A percentile compares a stretch with the other conserved stretches of the same genome.
Evolutionary conservation across 2,888 invertebrate genomes (phyloP).

Genomic region (Theretra japonica): DNA sequence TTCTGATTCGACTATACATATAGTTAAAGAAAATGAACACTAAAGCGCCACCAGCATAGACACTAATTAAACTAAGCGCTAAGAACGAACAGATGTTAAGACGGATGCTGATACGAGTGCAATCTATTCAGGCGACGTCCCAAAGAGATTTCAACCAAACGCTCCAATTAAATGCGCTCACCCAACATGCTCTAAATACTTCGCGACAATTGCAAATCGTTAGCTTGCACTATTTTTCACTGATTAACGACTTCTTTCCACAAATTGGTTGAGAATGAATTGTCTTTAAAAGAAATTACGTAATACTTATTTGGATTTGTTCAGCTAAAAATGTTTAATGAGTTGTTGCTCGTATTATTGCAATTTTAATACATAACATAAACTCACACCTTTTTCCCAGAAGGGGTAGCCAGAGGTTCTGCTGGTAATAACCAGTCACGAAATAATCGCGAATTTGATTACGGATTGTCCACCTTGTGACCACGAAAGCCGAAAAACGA

Average conservation of each 20-base stretch:
- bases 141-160: constrained; percentile 48
- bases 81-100: constrained; percentile 36
- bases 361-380: too few species aligned
- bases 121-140: constrained; percentile 51
- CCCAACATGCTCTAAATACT: constrained; percentile 52
- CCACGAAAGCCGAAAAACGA: too few species aligned
- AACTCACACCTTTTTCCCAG: too few species aligned
- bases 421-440: too few species aligned
- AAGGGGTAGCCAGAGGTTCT: too few species aligned
- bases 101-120: constrained; percentile 27
- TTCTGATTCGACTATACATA: too few species aligned
- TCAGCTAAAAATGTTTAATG: too few species aligned
- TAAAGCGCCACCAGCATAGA: background rate
- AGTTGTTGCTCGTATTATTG: too few species aligned
- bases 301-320: too few species aligned
- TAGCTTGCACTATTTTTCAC: constrained; percentile 44
- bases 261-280: constrained; percentile 27
- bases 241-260: constrained; percentile 42
- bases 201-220: constrained; percentile 43
- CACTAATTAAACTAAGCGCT: constrained; percentile 14
- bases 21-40: background rate
- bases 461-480: too few species aligned
- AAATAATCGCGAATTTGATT: too few species aligned
- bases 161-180: constrained; percentile 56
- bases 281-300: background rate